Base-by-base conservation (phyloP, 2,113 vertebrate genomes). In the Lagenorhynchus albirostris region DNA sequence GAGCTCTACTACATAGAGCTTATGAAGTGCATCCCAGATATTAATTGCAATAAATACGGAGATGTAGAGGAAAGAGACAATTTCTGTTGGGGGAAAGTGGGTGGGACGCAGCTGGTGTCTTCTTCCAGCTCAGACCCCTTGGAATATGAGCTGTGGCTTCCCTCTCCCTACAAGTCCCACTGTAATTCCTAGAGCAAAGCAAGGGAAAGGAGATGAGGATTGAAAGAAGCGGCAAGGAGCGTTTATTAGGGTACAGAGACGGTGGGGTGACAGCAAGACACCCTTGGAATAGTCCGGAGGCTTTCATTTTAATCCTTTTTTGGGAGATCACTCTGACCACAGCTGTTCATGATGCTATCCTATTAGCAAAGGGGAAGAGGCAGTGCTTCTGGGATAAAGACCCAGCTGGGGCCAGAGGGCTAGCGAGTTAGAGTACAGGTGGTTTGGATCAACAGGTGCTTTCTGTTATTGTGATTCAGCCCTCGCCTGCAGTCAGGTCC, bases 321-420 rank as follows among this genome's bases (percentile, higher is more conserved):
- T 20, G 41, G 65, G 18, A 3, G 10, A 76, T 82, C 68, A 41
- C 25, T 93, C 50, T 71, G 73, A 87, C 29, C 44, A 90, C n/a
- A n/a, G 93, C 65, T 96, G 85, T 92, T 96, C 36, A 23, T 70
- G 18, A 36, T 65, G 67, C 23, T 96, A 31, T 84, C 2, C 71
- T 33, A 38, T 44, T 67, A 76, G 25, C 31, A 26, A 89, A 67
- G 70, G 47, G 63, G 38, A 63, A 55, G 88, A 76, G 89, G 31
- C 62, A 71, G 33, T 31, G 25, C 60, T 67, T 92, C 95, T 91
- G 89, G 84, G 94, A 92, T 87, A 95, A 79, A 91, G 97, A 92
- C 92, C 94, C 97, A 97, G 92, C 89, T 96, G 96, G 94, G 94
- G 94, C 93, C 95, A 93, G 98, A 98, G 95, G 95, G 93, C 44